Conservation (phyloP, 2,113 vertebrate genomes). For the Periophthalmus modestus region DNA sequence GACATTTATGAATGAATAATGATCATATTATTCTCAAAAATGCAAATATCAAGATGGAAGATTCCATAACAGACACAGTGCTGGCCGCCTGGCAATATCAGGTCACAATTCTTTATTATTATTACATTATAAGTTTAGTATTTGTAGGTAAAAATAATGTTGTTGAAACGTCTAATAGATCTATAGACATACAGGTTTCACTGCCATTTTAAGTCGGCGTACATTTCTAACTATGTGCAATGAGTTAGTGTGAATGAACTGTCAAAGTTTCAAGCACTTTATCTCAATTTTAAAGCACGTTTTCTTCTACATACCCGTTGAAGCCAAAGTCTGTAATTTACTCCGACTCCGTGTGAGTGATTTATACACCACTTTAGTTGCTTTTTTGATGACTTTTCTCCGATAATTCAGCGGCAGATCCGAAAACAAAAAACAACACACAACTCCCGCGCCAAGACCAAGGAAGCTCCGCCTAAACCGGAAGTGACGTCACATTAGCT, state of each 20-base stretch:
- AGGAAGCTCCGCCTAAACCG: conserved; percentile 12
- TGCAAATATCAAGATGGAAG: too few relatives aligned
- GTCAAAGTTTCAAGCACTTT: neutral
- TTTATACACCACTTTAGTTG: accelerated
- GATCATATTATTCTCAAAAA: too few relatives aligned
- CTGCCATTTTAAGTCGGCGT: neutral
- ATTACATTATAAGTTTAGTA: too few relatives aligned
- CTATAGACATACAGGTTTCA: too few relatives aligned
- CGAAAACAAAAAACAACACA: neutral
- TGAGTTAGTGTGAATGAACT: neutral
- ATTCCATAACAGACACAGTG: too few relatives aligned
- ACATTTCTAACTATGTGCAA: too few relatives aligned
- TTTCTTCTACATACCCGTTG: neutral
- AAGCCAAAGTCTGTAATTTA: neutral
- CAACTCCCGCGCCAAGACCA: conserved; percentile 63
- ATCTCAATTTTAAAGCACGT: neutral
- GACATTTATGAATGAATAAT: too few relatives aligned
- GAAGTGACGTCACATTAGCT: neutral
- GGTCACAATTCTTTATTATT: too few relatives aligned
- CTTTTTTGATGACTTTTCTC: accelerated
- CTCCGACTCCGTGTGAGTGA: neutral
- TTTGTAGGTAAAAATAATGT: too few relatives aligned
- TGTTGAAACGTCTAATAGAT: too few relatives aligned
- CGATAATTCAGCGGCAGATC: too few relatives aligned
- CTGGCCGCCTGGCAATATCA: too few relatives aligned